Percentiles rank a stretch among this genome's conserved stretches.
Conservation (phyloP, 2,888 invertebrate genomes). For the Eristalis arbustorum region DNA sequence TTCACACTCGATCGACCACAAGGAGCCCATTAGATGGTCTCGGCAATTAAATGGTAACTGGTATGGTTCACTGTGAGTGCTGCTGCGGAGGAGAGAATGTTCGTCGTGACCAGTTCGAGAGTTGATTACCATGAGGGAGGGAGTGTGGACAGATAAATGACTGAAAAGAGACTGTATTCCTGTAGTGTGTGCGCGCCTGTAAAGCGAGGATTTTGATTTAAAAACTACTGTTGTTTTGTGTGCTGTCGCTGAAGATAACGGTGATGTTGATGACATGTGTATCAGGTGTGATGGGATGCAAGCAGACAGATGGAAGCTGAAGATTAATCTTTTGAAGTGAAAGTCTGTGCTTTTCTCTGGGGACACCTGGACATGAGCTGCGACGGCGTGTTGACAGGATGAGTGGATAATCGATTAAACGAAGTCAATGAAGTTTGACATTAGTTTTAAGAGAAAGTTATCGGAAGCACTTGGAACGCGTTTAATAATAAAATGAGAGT, state of each 20-base stretch:
- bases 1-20: not conserved
- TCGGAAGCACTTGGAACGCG: not conserved
- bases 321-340: not conserved
- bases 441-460: not conserved
- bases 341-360: not conserved
- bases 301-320: not conserved
- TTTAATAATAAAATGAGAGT: too few species aligned
- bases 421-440: not conserved
- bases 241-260: not conserved
- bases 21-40: constrained; percentile 15
- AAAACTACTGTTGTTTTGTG: constrained; percentile 13
- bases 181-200: not conserved
- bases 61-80: constrained; percentile 3
- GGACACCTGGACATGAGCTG: not conserved
- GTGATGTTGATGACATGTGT: not conserved
- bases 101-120: constrained; percentile 29
- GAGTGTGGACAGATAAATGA: not conserved
- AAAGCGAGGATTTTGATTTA: constrained; percentile 25
- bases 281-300: not conserved
- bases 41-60: constrained; percentile 14
- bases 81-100: not conserved
- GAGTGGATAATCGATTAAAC: not conserved
- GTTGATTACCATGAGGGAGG: constrained; percentile 11
- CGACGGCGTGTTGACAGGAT: not conserved
- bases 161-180: not conserved